Evolutionary conservation across 2,113 vertebrate genomes (phyloP).

Genomic region (Candoia aspera): DNA sequence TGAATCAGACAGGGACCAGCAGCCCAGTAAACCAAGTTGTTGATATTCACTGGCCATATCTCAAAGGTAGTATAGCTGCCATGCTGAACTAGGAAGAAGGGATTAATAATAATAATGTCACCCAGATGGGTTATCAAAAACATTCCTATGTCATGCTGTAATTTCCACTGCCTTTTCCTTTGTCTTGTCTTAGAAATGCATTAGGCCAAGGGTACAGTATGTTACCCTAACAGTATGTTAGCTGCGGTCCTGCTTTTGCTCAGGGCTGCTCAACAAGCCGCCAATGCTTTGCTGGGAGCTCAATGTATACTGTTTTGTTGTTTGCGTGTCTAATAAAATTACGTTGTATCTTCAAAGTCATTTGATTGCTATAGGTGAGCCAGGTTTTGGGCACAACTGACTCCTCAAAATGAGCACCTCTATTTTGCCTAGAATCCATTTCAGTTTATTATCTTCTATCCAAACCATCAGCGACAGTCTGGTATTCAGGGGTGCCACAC

Average conservation of each 20-base stretch:
- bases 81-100: not conserved
- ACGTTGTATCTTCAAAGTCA: no score
- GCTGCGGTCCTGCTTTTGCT: not conserved
- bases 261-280: not conserved
- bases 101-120: not conserved
- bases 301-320: no score
- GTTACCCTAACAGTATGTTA: no score
- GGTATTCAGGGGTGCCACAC: not conserved
- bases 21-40: not conserved
- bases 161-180: not conserved
- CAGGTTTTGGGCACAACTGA: not conserved
- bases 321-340: no score
- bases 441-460: not conserved
- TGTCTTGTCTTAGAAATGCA: not conserved
- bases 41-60: not conserved
- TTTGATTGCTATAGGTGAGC: not conserved
- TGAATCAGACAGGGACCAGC: not conserved
- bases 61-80: not conserved
- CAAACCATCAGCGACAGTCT: not conserved
- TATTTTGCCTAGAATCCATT: not conserved
- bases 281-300: no score
- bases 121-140: not conserved
- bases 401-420: not conserved
- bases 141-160: not conserved
- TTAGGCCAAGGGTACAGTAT: not conserved